A percentile compares a stretch with the other conserved stretches of the same genome.
Conservation (phyloP, 2,113 vertebrate species). For the Vicugna pacos region DNA sequence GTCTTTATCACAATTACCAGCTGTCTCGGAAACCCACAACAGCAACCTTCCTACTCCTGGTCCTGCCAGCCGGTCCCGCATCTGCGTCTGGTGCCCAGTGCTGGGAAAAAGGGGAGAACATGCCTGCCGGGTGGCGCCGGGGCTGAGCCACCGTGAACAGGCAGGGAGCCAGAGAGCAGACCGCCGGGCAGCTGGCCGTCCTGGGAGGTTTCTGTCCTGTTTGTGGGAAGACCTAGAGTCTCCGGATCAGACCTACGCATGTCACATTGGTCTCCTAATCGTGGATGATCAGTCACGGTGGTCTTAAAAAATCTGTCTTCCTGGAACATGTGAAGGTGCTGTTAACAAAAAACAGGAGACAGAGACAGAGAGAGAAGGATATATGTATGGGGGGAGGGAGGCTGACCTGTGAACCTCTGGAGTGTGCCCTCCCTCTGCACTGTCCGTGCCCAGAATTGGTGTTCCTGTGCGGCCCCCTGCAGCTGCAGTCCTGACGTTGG, state of each 20-base stretch:
- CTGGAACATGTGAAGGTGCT: neutral
- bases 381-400: neutral
- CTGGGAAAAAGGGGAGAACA: neutral
- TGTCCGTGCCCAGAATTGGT: neutral
- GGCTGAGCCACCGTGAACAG: neutral
- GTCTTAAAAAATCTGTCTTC: neutral
- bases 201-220: neutral
- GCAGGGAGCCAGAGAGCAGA: neutral
- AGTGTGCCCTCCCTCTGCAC: accelerated
- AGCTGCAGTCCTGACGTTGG: neutral
- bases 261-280: too few species aligned
- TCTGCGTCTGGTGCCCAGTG: neutral
- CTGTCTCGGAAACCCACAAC: conserved; percentile 64
- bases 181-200: accelerated
- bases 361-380: neutral
- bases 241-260: neutral
- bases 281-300: neutral
- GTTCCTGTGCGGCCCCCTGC: neutral
- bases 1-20: conserved; percentile 69
- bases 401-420: neutral
- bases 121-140: neutral
- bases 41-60: conserved; percentile 65
- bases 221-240: neutral
- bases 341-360: neutral
- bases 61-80: conserved; percentile 66